Conservation (phyloP, 2,113 vertebrate species). For the Xiphophorus maculatus region DNA sequence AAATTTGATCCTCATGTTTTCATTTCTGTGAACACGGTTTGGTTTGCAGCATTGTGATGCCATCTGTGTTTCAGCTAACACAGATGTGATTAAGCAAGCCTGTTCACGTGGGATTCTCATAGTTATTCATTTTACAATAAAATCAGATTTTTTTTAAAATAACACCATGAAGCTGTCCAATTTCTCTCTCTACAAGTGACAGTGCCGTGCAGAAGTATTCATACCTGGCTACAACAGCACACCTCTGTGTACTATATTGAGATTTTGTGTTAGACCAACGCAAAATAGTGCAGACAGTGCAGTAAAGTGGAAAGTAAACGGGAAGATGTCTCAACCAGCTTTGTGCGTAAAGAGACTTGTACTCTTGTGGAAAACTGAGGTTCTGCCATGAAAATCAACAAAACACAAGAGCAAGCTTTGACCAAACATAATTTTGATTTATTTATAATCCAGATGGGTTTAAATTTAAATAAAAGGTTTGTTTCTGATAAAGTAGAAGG, state of each 20-base stretch:
- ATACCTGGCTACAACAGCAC: not conserved
- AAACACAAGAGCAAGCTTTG: no score
- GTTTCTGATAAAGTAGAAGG: no score
- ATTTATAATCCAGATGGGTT: no score
- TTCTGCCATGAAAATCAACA: no score
- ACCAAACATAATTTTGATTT: no score
- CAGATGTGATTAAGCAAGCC: constrained; percentile 33
- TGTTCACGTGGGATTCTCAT: constrained; percentile 42
- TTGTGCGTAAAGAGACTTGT: not conserved
- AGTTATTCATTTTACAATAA: constrained; percentile 68
- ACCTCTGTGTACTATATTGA: no score
- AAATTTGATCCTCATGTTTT: not conserved
- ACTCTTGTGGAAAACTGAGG: no score
- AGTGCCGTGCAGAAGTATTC: not conserved
- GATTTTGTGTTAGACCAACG: not conserved
- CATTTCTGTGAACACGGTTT: constrained; percentile 1
- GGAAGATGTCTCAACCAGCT: not conserved
- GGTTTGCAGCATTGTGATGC: constrained; percentile 23
- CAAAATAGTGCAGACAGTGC: not conserved
- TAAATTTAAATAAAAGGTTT: no score
- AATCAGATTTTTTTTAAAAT: constrained; percentile 55
- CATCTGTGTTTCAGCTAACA: constrained; percentile 16
- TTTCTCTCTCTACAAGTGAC: not conserved
- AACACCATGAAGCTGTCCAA: not conserved
- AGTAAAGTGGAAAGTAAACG: not conserved